phyloP scores from a whole-genome alignment of 64 coral and sea anemone species.

The Orbicella faveolata region DNA sequence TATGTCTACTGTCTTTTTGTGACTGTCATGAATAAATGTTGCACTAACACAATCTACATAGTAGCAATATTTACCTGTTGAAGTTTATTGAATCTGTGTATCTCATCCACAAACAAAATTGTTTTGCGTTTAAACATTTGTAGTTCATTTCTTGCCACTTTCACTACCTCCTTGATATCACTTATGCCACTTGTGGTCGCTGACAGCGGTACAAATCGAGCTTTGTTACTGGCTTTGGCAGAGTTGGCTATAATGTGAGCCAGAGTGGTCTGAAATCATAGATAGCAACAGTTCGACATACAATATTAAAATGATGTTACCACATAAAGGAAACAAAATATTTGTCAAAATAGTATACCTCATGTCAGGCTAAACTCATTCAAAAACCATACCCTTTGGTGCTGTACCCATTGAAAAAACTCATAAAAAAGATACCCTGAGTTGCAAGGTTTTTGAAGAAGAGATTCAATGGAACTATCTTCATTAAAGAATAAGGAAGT shows the following conservation, averaged over 20 bases:
- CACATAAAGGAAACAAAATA: no score
- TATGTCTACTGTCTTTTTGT: neutral
- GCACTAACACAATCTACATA: neutral
- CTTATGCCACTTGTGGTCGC: conserved; percentile 92
- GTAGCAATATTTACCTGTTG: conserved; percentile 68
- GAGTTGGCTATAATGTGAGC: conserved; percentile 88
- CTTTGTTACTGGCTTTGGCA: conserved; percentile 57
- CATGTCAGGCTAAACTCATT: no score
- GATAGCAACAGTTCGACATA: neutral
- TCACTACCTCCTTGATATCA: conserved; percentile 96
- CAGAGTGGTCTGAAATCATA: conserved; percentile 74
- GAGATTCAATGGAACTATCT: no score
- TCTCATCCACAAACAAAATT: conserved; percentile 99
- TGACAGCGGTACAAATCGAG: conserved; percentile 87
- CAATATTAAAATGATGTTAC: no score
- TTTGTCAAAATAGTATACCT: no score
- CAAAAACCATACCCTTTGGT: no score
- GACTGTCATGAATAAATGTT: neutral
- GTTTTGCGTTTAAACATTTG: conserved; percentile 90
- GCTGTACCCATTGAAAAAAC: no score
- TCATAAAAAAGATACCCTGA: no score
- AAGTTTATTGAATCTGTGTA: conserved; percentile 96
- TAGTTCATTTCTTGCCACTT: conserved; percentile 97
- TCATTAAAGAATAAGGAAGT: no score
- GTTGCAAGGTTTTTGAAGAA: no score